Percentiles rank a stretch among this genome's conserved stretches.
phyloP scores from a whole-genome alignment of 1,140 invertebrate species.

The Magallana ariakensis region DNA sequence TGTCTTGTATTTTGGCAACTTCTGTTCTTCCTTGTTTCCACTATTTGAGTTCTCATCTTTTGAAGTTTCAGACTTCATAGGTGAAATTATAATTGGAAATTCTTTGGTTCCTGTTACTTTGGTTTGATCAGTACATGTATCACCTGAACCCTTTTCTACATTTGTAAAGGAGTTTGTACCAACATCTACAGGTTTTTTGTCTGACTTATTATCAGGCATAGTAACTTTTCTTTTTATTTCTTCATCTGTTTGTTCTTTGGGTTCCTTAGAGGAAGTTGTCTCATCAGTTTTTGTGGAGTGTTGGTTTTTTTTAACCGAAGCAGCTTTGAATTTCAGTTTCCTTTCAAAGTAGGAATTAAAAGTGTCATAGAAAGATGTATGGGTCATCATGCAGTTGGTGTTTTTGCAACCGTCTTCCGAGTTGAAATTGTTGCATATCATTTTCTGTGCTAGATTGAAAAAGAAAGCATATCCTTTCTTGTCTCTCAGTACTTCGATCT shows the following conservation, averaged over 20 bases:
- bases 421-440: slow-evolving; percentile 25
- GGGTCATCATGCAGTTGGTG: neutral
- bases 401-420: slow-evolving; percentile 2
- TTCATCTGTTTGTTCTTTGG: neutral
- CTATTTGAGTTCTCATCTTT: neutral
- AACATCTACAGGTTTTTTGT: too few relatives aligned
- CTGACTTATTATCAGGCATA: neutral
- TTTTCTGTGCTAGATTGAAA: slow-evolving; percentile 17
- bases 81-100: too few relatives aligned
- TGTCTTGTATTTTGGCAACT: neutral
- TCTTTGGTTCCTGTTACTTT: neutral
- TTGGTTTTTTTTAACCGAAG: neutral
- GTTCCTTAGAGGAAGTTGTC: neutral
- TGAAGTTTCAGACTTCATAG: neutral
- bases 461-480: slow-evolving; percentile 2
- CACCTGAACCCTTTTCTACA: too few relatives aligned
- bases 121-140: neutral
- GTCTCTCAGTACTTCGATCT: slow-evolving; percentile 8
- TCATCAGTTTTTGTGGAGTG: neutral
- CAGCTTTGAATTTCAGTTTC: neutral
- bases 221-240: neutral
- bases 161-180: too few relatives aligned
- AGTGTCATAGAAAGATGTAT: neutral
- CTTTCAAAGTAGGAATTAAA: neutral
- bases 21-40: neutral